Percentiles rank a stretch among this genome's conserved stretches.
These are phyloP conservation scores for Cheilosia scutellata DNA, from an alignment of 2,888 invertebrate genomes.

Conservation along the genomic window DNA sequence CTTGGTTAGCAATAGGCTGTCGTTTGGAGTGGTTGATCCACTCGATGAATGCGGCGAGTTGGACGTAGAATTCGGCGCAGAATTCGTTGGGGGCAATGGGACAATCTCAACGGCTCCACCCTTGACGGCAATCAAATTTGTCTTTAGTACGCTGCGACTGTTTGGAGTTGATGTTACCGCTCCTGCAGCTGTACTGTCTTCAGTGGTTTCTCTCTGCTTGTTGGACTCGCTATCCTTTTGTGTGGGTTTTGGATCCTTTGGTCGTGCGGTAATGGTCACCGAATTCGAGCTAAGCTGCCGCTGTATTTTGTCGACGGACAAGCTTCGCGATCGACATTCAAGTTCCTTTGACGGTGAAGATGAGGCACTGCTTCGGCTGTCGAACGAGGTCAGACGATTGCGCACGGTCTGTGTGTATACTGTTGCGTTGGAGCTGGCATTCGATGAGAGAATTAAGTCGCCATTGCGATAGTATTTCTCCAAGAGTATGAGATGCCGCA, in stretches of 20 bases:
- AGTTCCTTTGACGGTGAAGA: slow-evolving; percentile 43
- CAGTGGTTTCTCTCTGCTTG: slow-evolving; percentile 64
- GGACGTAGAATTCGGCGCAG: slow-evolving; percentile 53
- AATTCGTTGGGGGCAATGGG: slow-evolving; percentile 77
- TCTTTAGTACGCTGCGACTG: slow-evolving; percentile 82
- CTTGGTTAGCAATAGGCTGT: slow-evolving; percentile 79
- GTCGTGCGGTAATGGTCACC: slow-evolving; percentile 83
- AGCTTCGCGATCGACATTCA: slow-evolving; percentile 76
- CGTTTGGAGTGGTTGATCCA: slow-evolving; percentile 50
- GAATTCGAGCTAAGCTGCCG: slow-evolving; percentile 82
- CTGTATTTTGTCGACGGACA: slow-evolving; percentile 82
- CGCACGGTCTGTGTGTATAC: slow-evolving; percentile 93
- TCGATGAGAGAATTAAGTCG: slow-evolving; percentile 89
- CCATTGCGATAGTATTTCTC: slow-evolving; percentile 94
- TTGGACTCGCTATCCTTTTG: slow-evolving; percentile 42
- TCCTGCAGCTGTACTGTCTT: slow-evolving; percentile 62
- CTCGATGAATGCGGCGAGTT: slow-evolving; percentile 60
- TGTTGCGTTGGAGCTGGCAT: slow-evolving; percentile 89
- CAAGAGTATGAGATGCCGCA: slow-evolving; percentile 91
- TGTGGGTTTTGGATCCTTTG: slow-evolving; percentile 70
- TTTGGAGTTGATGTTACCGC: slow-evolving; percentile 76
- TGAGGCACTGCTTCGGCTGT: slow-evolving; percentile 84
- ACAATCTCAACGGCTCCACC: slow-evolving; percentile 80
- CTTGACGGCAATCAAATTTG: slow-evolving; percentile 79
- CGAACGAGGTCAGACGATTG: slow-evolving; percentile 91